Evolutionary conservation across 2,797 vertebrate genomes (phyloP).

Genomic region (Eulemur mongoz): DNA sequence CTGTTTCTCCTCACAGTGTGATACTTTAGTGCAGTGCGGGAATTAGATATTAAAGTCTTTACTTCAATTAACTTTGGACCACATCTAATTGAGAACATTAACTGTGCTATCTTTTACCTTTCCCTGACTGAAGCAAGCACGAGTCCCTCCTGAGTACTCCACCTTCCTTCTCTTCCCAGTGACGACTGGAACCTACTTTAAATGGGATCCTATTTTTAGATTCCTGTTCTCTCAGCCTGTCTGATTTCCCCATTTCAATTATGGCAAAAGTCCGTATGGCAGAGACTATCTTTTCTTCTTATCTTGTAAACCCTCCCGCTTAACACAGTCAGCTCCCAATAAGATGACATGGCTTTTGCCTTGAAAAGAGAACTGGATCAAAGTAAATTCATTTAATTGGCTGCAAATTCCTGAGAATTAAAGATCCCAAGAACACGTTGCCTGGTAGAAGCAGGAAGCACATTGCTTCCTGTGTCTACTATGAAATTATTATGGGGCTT

Average conservation of each 20-base stretch:
- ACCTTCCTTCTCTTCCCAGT: background rate
- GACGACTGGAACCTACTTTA: constrained; percentile 43
- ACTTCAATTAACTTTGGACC: constrained; percentile 59
- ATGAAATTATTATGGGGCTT: constrained; percentile 30
- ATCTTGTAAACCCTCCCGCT: constrained; percentile 64
- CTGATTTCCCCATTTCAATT: constrained; percentile 52
- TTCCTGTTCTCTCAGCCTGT: constrained; percentile 29
- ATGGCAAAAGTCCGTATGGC: constrained; percentile 32
- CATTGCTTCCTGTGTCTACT: constrained; percentile 34
- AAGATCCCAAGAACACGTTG: constrained; percentile 29
- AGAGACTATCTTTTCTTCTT: constrained; percentile 67
- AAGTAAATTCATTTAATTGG: constrained; percentile 74
- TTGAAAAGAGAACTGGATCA: constrained; percentile 68
- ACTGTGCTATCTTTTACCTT: constrained; percentile 53
- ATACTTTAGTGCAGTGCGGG: background rate
- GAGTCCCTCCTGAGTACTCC: background rate
- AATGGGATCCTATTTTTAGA: constrained; percentile 66
- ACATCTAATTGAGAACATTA: constrained; percentile 69
- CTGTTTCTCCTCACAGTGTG: constrained; percentile 29
- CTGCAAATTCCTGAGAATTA: constrained; percentile 67
- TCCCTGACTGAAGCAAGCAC: background rate
- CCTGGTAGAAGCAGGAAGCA: background rate
- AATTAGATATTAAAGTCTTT: constrained; percentile 65
- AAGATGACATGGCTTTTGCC: constrained; percentile 62
- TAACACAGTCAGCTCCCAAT: constrained; percentile 58